Percentiles rank a stretch among this genome's conserved stretches.
Conservation (phyloP, 2,888 invertebrate genomes). For the Allolobophora icterica region DNA sequence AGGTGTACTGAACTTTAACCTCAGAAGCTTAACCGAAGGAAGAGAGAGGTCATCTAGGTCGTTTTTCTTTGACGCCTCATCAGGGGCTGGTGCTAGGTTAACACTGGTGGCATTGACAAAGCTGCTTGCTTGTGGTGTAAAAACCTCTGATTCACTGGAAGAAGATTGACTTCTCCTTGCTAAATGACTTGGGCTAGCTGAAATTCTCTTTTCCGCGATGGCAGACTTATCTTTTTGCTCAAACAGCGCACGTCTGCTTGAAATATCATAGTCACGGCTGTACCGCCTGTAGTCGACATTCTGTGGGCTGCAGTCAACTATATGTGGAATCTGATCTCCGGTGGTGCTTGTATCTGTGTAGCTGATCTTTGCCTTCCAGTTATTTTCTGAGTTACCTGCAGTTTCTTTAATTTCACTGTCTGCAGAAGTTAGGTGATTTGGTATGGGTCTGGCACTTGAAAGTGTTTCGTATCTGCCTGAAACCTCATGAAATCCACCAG, state of each 20-base stretch:
- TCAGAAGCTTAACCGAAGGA: conserved; percentile 58
- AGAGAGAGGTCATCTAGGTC: conserved; percentile 50
- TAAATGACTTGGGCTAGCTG: background rate
- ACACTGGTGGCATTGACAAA: background rate
- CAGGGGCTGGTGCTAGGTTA: background rate
- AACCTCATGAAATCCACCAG: conserved; percentile 1
- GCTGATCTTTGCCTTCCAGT: background rate
- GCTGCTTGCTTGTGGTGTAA: background rate
- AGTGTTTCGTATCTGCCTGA: background rate
- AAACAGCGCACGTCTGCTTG: background rate
- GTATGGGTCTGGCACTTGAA: background rate
- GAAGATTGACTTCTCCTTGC: background rate
- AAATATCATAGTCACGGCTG: conserved; percentile 53
- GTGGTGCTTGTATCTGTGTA: background rate
- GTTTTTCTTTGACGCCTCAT: background rate
- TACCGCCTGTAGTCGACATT: conserved; percentile 53
- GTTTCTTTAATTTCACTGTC: background rate
- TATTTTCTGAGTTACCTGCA: background rate
- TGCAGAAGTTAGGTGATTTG: background rate
- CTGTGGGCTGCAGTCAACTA: conserved; percentile 47
- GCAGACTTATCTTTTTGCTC: background rate
- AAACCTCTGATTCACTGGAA: background rate
- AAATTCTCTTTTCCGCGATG: background rate
- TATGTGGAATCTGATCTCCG: background rate
- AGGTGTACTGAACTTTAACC: conserved; percentile 53